Evolutionary conservation across 2,888 invertebrate genomes (phyloP).

Genomic region (Cordylochernes scorpioides): DNA sequence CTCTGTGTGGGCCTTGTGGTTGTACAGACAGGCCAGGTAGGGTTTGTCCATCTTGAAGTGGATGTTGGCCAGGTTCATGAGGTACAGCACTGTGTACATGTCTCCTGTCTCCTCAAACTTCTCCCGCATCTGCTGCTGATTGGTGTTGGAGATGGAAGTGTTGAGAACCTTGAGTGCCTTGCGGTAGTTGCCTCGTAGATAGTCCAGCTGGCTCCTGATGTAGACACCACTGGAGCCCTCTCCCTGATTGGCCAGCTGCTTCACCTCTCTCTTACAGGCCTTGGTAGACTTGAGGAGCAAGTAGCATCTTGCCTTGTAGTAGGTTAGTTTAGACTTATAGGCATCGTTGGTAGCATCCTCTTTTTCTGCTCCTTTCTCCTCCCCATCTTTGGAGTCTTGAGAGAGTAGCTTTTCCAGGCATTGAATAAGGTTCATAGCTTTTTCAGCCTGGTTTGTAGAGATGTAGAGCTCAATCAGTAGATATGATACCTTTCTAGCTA

Average conservation of each 20-base stretch:
- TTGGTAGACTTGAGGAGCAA: constrained; percentile 29
- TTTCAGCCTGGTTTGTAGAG: too few species aligned
- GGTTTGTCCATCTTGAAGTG: constrained; percentile 54
- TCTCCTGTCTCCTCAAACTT: constrained; percentile 28
- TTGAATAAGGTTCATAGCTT: too few species aligned
- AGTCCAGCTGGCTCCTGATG: constrained; percentile 28
- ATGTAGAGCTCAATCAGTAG: too few species aligned
- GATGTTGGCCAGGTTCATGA: constrained; percentile 54
- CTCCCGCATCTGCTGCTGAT: constrained; percentile 4
- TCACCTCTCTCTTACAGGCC: constrained; percentile 23
- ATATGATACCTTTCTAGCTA: too few species aligned
- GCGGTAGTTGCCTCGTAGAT: constrained; percentile 33
- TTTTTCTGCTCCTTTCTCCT: too few species aligned
- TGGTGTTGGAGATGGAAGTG: constrained; percentile 15
- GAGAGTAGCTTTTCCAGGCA: too few species aligned
- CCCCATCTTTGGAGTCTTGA: too few species aligned
- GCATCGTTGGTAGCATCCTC: too few species aligned
- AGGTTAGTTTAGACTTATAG: too few species aligned
- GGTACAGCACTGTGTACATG: constrained; percentile 34
- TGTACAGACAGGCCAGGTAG: constrained; percentile 47
- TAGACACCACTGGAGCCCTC: constrained; percentile 25
- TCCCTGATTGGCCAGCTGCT: constrained; percentile 19
- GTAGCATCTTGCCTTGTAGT: constrained; percentile 27
- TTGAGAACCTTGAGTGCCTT: constrained; percentile 33
- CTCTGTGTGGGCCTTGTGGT: constrained; percentile 47